phyloP scores from a whole-genome alignment of 2,888 invertebrate genomes.

The Dasypolia templi region DNA sequence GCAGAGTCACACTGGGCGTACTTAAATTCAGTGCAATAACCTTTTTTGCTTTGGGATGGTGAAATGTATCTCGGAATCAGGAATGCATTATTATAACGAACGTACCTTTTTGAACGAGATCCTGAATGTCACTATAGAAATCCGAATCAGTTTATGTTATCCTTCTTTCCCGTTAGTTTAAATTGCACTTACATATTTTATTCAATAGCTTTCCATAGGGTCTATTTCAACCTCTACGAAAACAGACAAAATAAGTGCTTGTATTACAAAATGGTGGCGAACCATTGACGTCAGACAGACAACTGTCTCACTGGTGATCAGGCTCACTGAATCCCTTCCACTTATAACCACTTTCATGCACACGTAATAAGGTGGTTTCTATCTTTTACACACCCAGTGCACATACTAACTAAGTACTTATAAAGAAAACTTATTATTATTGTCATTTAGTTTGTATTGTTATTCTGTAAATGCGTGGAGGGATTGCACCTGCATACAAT shows the following conservation, averaged over 20 bases:
- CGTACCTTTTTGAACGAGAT: not conserved
- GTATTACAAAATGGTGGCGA: not conserved
- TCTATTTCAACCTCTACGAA: not conserved
- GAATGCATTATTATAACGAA: not conserved
- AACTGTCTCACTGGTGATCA: constrained; percentile 48
- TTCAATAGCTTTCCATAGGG: not conserved
- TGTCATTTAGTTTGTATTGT: constrained; percentile 49
- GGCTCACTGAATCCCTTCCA: constrained; percentile 54
- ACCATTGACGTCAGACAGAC: constrained; percentile 4
- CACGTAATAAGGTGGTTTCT: constrained; percentile 39
- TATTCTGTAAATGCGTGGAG: constrained; percentile 41
- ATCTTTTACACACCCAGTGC: constrained; percentile 45
- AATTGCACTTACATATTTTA: not conserved
- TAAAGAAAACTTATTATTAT: constrained; percentile 55
- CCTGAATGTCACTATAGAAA: not conserved
- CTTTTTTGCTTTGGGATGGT: not conserved
- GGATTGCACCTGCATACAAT: constrained; percentile 3
- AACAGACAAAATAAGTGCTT: not conserved
- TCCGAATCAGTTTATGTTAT: not conserved
- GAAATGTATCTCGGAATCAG: not conserved
- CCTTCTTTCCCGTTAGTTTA: not conserved
- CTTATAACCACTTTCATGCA: constrained; percentile 58
- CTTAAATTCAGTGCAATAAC: not conserved
- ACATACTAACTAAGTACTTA: constrained; percentile 57
- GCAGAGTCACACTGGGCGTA: not conserved